phyloP scores from a whole-genome alignment of 1,140 invertebrate genomes.

The Stenopsyche tienmushanensis region DNA sequence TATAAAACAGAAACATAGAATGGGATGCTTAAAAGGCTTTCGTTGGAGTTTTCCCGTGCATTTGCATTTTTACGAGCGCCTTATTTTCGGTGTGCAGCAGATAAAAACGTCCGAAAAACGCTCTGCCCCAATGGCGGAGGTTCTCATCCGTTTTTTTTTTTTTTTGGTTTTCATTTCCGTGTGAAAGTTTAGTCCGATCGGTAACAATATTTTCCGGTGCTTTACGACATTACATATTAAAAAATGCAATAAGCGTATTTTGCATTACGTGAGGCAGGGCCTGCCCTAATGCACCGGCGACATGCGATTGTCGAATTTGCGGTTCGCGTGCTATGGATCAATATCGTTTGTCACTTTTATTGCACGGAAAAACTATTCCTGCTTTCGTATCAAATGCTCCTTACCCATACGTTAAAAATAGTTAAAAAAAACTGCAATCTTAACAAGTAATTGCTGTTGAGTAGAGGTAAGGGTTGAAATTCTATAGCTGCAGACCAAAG shows the following conservation, averaged over 20 bases:
- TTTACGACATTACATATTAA: conserved; percentile 16
- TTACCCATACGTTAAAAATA: too few relatives aligned
- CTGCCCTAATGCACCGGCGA: conserved; percentile 27
- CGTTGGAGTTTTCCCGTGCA: conserved; percentile 1
- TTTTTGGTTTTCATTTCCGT: conserved; percentile 5
- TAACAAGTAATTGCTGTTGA: too few relatives aligned
- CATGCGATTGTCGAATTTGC: conserved; percentile 42
- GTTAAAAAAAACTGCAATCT: too few relatives aligned
- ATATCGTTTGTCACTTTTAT: conserved; percentile 43
- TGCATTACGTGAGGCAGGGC: conserved; percentile 32
- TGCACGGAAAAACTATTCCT: conserved; percentile 26
- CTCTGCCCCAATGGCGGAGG: conserved; percentile 8
- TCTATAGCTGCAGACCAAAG: too few relatives aligned
- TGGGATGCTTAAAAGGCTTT: neutral
- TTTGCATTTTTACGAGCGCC: conserved; percentile 25
- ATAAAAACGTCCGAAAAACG: conserved; percentile 27
- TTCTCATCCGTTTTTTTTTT: conserved; percentile 10
- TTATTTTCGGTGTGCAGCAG: conserved; percentile 16
- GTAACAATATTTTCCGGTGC: neutral
- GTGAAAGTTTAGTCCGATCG: neutral
- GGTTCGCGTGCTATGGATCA: conserved; percentile 38
- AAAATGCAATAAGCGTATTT: conserved; percentile 38
- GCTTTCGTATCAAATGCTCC: conserved; percentile 17
- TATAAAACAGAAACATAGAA: conserved; percentile 1
- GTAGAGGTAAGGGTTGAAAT: too few relatives aligned